Base-by-base conservation (phyloP, 2,888 invertebrate genomes). In the Ectemnius continuus region DNA sequence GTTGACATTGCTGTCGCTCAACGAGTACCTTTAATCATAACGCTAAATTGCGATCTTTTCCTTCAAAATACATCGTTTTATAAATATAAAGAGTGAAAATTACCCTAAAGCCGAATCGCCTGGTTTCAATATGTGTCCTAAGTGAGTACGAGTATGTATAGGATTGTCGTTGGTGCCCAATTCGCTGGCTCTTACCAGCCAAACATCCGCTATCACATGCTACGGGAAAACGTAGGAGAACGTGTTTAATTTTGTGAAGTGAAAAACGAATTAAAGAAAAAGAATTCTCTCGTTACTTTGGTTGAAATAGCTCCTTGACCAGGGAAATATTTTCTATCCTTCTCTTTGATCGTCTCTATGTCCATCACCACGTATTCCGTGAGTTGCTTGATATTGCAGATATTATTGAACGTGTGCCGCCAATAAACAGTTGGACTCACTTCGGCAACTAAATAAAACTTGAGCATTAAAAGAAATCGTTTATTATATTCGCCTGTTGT, bases 281-380 rank as follows among this genome's bases (percentile, higher is more conserved):
- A 36, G 6, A 36, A 1, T 36, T 6, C 36, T 36, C 1, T 23
- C 3, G 3, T 72, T 87, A 94, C 94, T 91, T 96, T 97, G 70
- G 93, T 93, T 0, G 98, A 98, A 69, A 98, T 93, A 66, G 94
- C 92, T 1, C 98, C 98, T 92, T 97, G 97, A 0, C 98, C 98
- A 0, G 97, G 96, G 89, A 97, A 97, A 65, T 92, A 91, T 88
- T 94, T 95, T 82, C 94, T 94, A 84, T 97, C 95, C 91, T 95
- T 93, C 11, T 95, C 94, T 79, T 93, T 93, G 16, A 97, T 93
- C 57, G 94, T 92, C 84, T 99, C 99, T 72, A 97, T 94, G 88
- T 99, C 97, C 96, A 99, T 97, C 0, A 99, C 97, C 85, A 97
- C 94, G 89, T 96, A 99, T 90, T 99, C 97, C 0, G 95, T 94